phyloP scores from a whole-genome alignment of 2,113 vertebrate genomes.

The Ia io region DNA sequence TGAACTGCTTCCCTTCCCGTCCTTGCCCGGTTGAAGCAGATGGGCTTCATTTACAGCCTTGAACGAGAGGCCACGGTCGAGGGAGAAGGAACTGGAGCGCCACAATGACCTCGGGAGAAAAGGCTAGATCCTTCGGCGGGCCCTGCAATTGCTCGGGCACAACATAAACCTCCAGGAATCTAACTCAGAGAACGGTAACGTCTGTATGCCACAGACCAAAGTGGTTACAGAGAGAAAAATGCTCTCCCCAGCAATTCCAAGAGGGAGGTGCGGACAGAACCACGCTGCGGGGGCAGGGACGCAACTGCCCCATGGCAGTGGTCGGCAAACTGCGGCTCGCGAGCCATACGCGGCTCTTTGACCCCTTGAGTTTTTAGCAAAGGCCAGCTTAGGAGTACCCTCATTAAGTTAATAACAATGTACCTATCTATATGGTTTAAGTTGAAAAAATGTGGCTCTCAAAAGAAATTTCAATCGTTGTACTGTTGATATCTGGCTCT shows the following conservation, averaged over 20 bases:
- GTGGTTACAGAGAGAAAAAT: background rate
- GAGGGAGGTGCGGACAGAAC: background rate
- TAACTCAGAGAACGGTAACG: background rate
- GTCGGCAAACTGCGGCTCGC: no score
- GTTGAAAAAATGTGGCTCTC: no score
- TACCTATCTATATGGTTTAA: no score
- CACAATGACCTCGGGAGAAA: background rate
- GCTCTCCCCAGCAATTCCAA: background rate
- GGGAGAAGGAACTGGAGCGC: background rate
- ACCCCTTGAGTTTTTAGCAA: no score
- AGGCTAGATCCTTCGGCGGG: background rate
- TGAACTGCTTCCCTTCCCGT: background rate
- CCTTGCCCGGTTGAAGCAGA: background rate
- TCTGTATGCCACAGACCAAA: background rate
- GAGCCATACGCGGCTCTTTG: no score
- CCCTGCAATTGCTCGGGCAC: background rate
- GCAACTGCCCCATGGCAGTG: accelerated
- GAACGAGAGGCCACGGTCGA: background rate
- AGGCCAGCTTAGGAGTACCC: no score
- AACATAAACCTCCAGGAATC: background rate
- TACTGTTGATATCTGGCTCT: no score
- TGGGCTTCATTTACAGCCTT: background rate
- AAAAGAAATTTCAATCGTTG: no score
- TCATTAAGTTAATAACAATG: no score
- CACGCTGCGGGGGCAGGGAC: background rate